These are phyloP conservation scores for Andrena flavipes DNA, from an alignment of 2,888 invertebrate genomes.

Conservation along the genomic window DNA sequence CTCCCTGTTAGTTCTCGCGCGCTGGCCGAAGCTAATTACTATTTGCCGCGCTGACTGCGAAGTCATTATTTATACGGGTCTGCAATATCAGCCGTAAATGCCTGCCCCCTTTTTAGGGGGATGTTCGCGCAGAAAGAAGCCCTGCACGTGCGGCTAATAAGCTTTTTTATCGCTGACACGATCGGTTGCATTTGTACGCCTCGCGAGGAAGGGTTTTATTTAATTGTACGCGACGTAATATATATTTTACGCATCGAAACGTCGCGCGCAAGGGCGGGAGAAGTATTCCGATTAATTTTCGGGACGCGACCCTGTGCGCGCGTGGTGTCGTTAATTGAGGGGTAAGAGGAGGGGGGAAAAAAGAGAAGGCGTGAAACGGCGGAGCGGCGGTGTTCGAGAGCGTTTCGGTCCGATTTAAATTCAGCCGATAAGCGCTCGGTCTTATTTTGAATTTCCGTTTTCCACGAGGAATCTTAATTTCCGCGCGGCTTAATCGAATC, in stretches of 20 bases:
- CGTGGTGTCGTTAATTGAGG: slow-evolving; percentile 29
- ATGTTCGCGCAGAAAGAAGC: slow-evolving; percentile 53
- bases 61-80: slow-evolving; percentile 65
- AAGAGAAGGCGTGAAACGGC: not conserved
- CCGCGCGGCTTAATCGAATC: slow-evolving; percentile 80
- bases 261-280: slow-evolving; percentile 2
- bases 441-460: slow-evolving; percentile 78
- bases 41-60: slow-evolving; percentile 53
- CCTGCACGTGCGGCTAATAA: slow-evolving; percentile 70
- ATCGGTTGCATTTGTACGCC: slow-evolving; percentile 56
- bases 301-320: slow-evolving; percentile 1
- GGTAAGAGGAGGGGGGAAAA: not conserved
- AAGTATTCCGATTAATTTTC: slow-evolving; percentile 34
- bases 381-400: slow-evolving; percentile 2
- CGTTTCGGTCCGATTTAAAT: slow-evolving; percentile 72
- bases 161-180: slow-evolving; percentile 63
- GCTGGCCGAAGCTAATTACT: slow-evolving; percentile 73
- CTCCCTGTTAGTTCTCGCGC: slow-evolving; percentile 58
- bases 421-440: slow-evolving; percentile 60
- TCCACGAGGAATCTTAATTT: slow-evolving; percentile 78
- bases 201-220: slow-evolving; percentile 48
- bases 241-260: slow-evolving; percentile 7
- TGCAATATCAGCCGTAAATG: slow-evolving; percentile 57
- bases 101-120: slow-evolving; percentile 52
- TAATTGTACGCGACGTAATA: slow-evolving; percentile 21